Evolutionary conservation across 2,888 invertebrate species (phyloP), one percentile per base, ranked within the genome.

Genomic region (Cyclophora punctaria): DNA sequence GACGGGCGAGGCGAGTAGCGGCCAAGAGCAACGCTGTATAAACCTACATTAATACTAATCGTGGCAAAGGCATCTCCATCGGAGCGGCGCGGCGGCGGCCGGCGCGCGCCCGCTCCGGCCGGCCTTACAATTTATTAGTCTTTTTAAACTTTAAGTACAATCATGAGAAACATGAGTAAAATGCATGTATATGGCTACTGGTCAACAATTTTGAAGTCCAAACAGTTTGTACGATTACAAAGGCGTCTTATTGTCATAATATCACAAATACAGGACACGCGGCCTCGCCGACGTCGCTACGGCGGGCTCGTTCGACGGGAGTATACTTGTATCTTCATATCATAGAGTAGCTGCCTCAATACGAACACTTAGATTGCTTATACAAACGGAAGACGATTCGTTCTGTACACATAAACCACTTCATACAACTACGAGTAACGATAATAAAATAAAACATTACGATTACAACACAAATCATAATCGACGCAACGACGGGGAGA

Each of bases 71-170:
- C 80, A 76, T 77, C 73, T 65, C 65, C 63, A 57, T 69, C 71
- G 75, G 72, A 75, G 37, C 37, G 37, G 37, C 37, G 37, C 37
- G 37, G 37, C 78, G 73, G 69, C 65, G 59, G 69, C 64, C 61
- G 50, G 56, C 60, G 60, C 63, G 63, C 65, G 37, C 37, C 37
- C 4, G 5, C 20, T 20, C 20, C 20, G 20, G 20, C 20, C 20
- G 20, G 20, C 20, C 75, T 69, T 72, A 67, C 71, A 66, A 58
- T 20, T 20, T 52, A 71, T 70, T 75, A 81, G 80, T 81, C 81
- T 80, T 81, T 75, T 75, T 65, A 69, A 71, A 60, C 65, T 71
- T 83, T 84, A 84, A 84, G 84, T 84, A 84, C 83, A 75, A 73
- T 71, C 70, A 56, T 54, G 54, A 58, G 55, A 53, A 51, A 58